These are phyloP conservation scores for Anoplius nigerrimus DNA, from an alignment of 2,888 invertebrate genomes.

Conservation along the genomic window DNA sequence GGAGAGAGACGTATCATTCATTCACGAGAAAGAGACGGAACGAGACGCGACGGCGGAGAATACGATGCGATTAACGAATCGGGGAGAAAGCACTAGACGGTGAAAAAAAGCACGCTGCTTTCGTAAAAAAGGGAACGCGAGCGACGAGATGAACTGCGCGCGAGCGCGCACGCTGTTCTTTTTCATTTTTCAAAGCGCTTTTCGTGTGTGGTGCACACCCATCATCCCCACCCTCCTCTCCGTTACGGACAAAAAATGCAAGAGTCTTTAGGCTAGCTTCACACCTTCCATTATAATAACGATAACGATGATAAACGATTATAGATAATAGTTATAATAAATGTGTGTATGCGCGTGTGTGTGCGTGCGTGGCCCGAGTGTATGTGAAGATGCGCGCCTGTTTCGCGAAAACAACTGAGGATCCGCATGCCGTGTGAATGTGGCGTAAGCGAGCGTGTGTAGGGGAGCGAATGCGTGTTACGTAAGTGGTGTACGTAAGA, in stretches of 20 bases:
- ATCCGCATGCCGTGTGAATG: slow-evolving; percentile 33
- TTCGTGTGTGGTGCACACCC: slow-evolving; percentile 44
- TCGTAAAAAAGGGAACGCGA: slow-evolving; percentile 27
- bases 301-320: slow-evolving; percentile 6
- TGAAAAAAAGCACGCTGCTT: too few species aligned
- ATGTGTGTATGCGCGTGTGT: slow-evolving; percentile 20
- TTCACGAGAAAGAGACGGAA: neutral
- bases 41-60: too few species aligned
- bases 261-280: slow-evolving; percentile 37
- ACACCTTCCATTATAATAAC: slow-evolving; percentile 33
- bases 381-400: slow-evolving; percentile 11
- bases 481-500: slow-evolving; percentile 41
- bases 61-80: too few species aligned
- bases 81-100: slow-evolving; percentile 1
- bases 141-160: slow-evolving; percentile 25
- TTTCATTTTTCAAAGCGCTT: slow-evolving; percentile 1
- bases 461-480: slow-evolving; percentile 43
- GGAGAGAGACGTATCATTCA: slow-evolving; percentile 30
- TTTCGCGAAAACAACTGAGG: neutral
- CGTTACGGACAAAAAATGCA: slow-evolving; percentile 40
- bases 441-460: slow-evolving; percentile 37
- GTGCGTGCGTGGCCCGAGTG: slow-evolving; percentile 14
- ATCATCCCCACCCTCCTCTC: too few species aligned
- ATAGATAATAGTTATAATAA: too few species aligned
- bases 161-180: too few species aligned